These are phyloP conservation scores for Microtus oregoni DNA, from an alignment of 2,113 vertebrate genomes.

Conservation along the genomic window DNA sequence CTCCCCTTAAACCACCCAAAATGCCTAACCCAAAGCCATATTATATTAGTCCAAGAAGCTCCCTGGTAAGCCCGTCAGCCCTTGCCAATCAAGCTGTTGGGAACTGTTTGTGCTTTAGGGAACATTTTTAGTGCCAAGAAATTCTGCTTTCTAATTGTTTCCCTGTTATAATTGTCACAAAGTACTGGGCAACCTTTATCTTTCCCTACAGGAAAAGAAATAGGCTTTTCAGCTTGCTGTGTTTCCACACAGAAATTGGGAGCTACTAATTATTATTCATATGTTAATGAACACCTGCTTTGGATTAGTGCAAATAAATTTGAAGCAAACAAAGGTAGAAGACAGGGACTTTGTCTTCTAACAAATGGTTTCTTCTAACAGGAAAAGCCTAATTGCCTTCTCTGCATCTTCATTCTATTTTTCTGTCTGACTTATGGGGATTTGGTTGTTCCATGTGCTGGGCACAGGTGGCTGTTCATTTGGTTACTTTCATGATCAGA, in stretches of 20 bases:
- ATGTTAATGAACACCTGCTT: background rate
- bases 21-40: background rate
- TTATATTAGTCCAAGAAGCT: background rate
- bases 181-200: background rate
- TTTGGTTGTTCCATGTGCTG: too few relatives aligned
- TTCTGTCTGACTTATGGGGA: too few relatives aligned
- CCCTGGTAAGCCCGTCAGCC: too few relatives aligned
- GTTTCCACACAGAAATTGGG: background rate
- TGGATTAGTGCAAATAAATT: too few relatives aligned
- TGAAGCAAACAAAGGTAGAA: background rate
- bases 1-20: background rate
- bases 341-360: background rate
- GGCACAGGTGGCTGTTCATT: too few relatives aligned
- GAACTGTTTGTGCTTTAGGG: too few relatives aligned
- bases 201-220: background rate
- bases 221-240: background rate
- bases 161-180: background rate
- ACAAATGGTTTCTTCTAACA: too few relatives aligned
- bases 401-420: too few relatives aligned
- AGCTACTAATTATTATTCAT: background rate
- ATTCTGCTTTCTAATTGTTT: background rate
- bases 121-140: too few relatives aligned
- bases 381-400: too few relatives aligned
- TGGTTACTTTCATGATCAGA: too few relatives aligned
- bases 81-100: too few relatives aligned